Base-by-base conservation (phyloP, 2,797 vertebrate genomes). In the Catamblyrhynchus diadema region DNA sequence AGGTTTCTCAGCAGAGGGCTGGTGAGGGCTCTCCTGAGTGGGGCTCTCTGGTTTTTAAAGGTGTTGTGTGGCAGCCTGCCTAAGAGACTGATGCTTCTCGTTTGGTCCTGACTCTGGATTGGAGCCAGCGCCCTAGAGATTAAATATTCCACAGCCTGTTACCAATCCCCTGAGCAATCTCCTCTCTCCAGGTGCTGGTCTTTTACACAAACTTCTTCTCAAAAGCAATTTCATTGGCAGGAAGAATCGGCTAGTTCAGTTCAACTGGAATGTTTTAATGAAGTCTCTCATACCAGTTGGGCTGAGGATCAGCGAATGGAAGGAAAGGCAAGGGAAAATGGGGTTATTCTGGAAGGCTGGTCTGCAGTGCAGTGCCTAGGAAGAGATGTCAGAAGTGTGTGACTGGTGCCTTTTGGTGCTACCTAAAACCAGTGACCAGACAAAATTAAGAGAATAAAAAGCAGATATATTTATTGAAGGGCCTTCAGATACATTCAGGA, bases 191-290 rank as follows among this genome's bases (percentile, higher is more conserved):
- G 92, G 82, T 96, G 92, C 69, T 89, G 24, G 37, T 56, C 64
- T 93, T 93, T 96, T 92, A 86, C 45, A 44, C 72, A 78, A 67
- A 50, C 37, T 84, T 62, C 82, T 93, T 50, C 79, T 44, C 72
- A 80, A 91, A 91, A 82, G 81, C 78, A 85, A 37, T 95, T 97
- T 78, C 79, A 75, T 22, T 95, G 91, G 90, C 95, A 93, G 73
- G 62, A 61, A 62, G 85, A 45, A 81, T 86, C 5, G 0, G 47
- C 89, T 39, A 33, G 84, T 95, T 89, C 79, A 56, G 69, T 89
- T 71, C 86, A 92, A 83, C 61, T 86, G 92, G 93, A 91, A 92
- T 94, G 81, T 94, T 96, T 93, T 94, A 92, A 96, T 94, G 92
- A 94, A 95, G 84, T 86, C 87, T 88, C 65, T 93, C 33, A 16